phyloP scores from a whole-genome alignment of 2,113 vertebrate genomes.

The Cyanoramphus novaezelandiae region DNA sequence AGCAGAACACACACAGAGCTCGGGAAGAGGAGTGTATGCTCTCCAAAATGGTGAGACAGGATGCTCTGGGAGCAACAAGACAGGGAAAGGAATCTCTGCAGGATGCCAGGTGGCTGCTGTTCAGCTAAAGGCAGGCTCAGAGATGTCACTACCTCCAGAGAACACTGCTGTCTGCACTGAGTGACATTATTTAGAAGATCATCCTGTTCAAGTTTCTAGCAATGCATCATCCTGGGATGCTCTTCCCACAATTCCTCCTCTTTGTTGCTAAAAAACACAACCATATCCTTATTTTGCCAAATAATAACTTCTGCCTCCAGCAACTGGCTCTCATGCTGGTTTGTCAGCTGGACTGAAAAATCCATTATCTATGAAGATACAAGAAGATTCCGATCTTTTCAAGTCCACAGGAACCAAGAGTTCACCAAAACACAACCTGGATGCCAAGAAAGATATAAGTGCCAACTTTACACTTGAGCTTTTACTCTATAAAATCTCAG shows the following conservation, averaged over 20 bases:
- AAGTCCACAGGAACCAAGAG: background rate
- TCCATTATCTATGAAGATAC: background rate
- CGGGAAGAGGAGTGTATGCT: background rate
- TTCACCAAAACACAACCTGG: background rate
- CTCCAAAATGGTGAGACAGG: background rate
- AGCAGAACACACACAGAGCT: background rate
- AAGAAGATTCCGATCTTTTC: background rate
- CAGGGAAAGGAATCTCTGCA: background rate
- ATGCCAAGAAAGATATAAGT: background rate
- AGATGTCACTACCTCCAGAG: background rate
- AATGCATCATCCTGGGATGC: background rate
- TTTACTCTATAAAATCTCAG: background rate
- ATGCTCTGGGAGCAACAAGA: background rate
- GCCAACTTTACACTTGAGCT: background rate
- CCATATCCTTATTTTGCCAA: background rate
- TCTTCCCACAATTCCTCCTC: background rate
- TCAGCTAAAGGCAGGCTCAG: background rate
- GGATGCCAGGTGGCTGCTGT: background rate
- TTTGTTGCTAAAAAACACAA: constrained; percentile 12
- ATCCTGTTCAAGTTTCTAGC: background rate
- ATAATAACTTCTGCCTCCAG: background rate
- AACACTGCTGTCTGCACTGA: background rate
- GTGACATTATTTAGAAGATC: background rate
- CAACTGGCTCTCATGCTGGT: background rate
- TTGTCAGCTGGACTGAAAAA: background rate